phyloP scores from a whole-genome alignment of 2,797 vertebrate genomes.

The Poeciliopsis gracilis region DNA sequence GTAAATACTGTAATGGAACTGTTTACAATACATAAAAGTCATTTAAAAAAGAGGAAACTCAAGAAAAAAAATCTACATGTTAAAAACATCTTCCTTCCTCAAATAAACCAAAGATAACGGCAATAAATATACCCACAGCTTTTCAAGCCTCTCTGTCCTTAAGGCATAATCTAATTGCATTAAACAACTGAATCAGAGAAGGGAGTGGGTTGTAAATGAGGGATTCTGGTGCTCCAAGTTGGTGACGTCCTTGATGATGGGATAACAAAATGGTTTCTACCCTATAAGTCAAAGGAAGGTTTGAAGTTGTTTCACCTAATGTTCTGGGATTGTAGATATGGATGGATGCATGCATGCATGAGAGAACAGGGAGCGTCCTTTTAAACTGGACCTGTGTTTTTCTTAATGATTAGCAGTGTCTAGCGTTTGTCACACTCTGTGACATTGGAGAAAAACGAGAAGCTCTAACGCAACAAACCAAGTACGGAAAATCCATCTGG shows the following conservation, averaged over 20 bases:
- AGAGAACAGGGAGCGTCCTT: conserved; percentile 14
- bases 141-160: conserved; percentile 69
- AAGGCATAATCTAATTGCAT: conserved; percentile 79
- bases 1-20: conserved; percentile 81
- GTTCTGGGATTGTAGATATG: conserved; percentile 36
- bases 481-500: conserved; percentile 22
- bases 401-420: conserved; percentile 16
- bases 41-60: conserved; percentile 37
- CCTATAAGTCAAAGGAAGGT: conserved; percentile 33
- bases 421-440: not conserved
- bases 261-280: conserved; percentile 38
- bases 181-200: conserved; percentile 56
- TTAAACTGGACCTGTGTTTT: conserved; percentile 30
- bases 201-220: conserved; percentile 38
- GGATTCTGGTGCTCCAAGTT: conserved; percentile 41
- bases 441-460: not conserved
- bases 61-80: conserved; percentile 59
- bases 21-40: conserved; percentile 71
- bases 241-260: conserved; percentile 27
- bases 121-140: conserved; percentile 61
- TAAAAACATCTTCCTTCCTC: conserved; percentile 47
- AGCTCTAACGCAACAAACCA: conserved; percentile 13
- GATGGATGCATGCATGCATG: conserved; percentile 26
- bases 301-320: conserved; percentile 16
- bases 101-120: conserved; percentile 59